Percentiles rank a stretch among this genome's conserved stretches.
Evolutionary conservation across 2,113 vertebrate species (phyloP).

Genomic region (Promerops cafer): DNA sequence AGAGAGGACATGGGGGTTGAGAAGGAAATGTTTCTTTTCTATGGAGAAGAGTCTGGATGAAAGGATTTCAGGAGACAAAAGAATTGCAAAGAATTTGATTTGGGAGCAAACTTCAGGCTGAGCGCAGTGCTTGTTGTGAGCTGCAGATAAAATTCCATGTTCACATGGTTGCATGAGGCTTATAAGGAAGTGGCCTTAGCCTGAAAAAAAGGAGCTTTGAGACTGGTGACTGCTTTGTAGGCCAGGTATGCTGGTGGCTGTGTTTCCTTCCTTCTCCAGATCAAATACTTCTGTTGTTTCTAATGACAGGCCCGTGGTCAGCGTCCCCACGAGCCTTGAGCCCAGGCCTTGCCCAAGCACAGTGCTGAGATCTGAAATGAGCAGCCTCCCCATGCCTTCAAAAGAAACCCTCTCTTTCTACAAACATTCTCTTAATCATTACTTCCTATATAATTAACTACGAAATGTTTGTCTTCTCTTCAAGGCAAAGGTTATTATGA

Average conservation of each 20-base stretch:
- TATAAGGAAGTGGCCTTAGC: conserved; percentile 39
- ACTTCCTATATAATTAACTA: conserved; percentile 9
- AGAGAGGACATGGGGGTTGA: background rate
- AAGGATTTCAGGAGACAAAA: conserved; percentile 24
- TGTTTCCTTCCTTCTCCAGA: background rate
- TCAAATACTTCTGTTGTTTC: background rate
- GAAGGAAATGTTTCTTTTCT: background rate
- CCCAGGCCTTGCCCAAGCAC: background rate
- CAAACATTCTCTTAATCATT: background rate
- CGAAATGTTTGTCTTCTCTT: background rate
- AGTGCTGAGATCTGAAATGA: background rate
- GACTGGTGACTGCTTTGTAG: conserved; percentile 20
- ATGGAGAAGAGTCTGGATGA: background rate
- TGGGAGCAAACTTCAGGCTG: conserved; percentile 9
- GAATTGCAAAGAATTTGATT: background rate
- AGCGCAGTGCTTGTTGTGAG: conserved; percentile 9
- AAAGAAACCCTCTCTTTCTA: background rate
- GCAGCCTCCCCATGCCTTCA: background rate
- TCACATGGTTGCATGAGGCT: conserved; percentile 33
- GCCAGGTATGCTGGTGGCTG: background rate
- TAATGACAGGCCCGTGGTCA: background rate
- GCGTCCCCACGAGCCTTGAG: background rate
- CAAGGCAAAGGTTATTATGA: conserved; percentile 1
- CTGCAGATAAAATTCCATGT: conserved; percentile 30
- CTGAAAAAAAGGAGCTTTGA: background rate